These are phyloP conservation scores for Delia radicum DNA, from an alignment of 1,140 invertebrate genomes.

Conservation along the genomic window DNA sequence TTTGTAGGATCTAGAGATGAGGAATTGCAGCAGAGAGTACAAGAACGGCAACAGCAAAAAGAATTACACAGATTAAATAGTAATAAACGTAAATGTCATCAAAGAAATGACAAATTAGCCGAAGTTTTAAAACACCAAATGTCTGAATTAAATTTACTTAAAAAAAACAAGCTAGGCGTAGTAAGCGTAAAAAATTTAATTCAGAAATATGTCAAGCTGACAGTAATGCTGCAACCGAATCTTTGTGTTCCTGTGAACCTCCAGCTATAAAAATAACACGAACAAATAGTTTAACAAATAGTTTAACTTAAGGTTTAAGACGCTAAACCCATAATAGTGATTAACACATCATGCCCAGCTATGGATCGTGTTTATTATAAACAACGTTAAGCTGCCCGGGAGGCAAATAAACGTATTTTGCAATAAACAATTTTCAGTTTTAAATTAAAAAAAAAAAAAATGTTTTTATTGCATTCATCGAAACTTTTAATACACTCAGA, in stretches of 20 bases:
- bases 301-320: not conserved
- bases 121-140: not conserved
- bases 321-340: not conserved
- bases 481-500: too few relatives aligned
- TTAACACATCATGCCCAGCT: not conserved
- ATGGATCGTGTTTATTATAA: not conserved
- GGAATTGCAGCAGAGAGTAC: not conserved
- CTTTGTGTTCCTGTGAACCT: not conserved
- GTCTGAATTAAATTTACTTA: not conserved
- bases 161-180: not conserved
- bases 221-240: not conserved
- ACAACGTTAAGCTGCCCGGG: not conserved
- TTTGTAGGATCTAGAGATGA: not conserved
- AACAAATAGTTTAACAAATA: not conserved
- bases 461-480: too few relatives aligned
- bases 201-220: too few relatives aligned
- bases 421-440: not conserved
- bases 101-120: not conserved
- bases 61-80: not conserved
- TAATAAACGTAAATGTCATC: not conserved
- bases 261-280: not conserved
- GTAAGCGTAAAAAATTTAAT: not conserved
- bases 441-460: too few relatives aligned
- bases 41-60: not conserved
- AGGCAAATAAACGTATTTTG: not conserved